These are phyloP conservation scores for Sitophilus oryzae DNA, from an alignment of 1,140 invertebrate genomes.

Conservation along the genomic window DNA sequence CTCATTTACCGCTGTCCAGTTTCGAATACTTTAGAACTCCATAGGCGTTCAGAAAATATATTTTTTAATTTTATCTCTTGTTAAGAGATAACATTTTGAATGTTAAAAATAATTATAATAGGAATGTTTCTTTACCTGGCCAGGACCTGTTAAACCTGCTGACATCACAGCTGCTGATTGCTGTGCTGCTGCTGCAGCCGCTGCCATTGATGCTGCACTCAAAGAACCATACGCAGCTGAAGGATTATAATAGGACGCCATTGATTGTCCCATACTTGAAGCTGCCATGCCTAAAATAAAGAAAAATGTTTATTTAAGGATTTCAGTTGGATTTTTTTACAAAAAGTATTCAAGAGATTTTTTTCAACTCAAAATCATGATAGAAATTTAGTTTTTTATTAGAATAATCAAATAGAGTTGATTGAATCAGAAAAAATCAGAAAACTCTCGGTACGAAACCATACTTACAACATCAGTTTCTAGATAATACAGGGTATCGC, in stretches of 20 bases:
- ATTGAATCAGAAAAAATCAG: no score
- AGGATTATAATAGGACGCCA: slow-evolving; percentile 58
- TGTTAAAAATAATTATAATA: neutral
- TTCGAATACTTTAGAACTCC: neutral
- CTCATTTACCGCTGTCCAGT: neutral
- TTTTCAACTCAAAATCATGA: no score
- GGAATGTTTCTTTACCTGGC: slow-evolving; percentile 47
- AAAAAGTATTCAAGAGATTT: no score
- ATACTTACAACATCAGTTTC: no score
- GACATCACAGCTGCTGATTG: slow-evolving; percentile 56
- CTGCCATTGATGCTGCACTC: slow-evolving; percentile 58
- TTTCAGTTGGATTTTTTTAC: no score
- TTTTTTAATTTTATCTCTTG: no score
- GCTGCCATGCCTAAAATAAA: slow-evolving; percentile 52
- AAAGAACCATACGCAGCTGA: slow-evolving; percentile 58
- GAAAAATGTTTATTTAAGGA: no score
- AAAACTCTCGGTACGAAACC: no score
- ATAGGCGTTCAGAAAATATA: neutral
- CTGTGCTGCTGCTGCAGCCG: slow-evolving; percentile 57
- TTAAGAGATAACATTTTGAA: neutral
- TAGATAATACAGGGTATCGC: no score
- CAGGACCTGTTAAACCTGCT: slow-evolving; percentile 50
- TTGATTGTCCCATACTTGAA: slow-evolving; percentile 54
- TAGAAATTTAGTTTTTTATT: no score
- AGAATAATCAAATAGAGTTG: no score